Evolutionary conservation across 2,888 invertebrate species (phyloP), one percentile per base, ranked within the genome.

Genomic region (Heliconius hortense): DNA sequence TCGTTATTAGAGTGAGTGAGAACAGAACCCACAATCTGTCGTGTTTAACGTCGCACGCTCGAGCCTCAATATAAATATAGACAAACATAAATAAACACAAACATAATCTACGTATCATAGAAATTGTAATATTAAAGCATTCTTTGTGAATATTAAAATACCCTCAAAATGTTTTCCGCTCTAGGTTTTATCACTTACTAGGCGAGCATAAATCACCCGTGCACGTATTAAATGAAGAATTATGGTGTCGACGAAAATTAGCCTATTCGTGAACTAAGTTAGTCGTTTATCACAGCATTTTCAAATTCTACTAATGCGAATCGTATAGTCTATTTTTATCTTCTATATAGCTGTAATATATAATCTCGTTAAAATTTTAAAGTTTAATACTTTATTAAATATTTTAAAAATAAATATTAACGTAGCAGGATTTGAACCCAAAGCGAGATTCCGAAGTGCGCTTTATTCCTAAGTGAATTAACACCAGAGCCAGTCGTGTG

Each of bases 161-260:
- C 24, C 56, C 24, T 59, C 63, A 63, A 76, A 76, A 59, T 53
- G 60, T 15, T 73, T 75, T 75, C 62, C 68, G 56, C 76, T 59
- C 48, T 8, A 73, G 68, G 62, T 76, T 74, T 74, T 76, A 64
- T 76, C 76, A 73, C 72, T 76, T 72, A 73, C 70, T 73, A 75
- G 75, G 76, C 69, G 66, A 56, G 67, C 77, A 79, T 79, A 79
- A 80, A 80, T 80, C 79, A 79, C 43, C 60, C 39, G 72, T 70
- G 68, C 59, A 62, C 73, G 71, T 77, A 79, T 77, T 73, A 79
- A 79, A 80, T 78, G 77, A 74, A 77, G 77, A 76, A 76, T 77
- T 77, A 76, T 76, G 78, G 74, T 69, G 59, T 35, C 31, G 60
- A 31, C 69, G 62, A 74, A 79, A 79, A 79, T 79, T 79, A 76